phyloP scores from a whole-genome alignment of 2,888 invertebrate genomes.

The Oxyteleia sp. region DNA sequence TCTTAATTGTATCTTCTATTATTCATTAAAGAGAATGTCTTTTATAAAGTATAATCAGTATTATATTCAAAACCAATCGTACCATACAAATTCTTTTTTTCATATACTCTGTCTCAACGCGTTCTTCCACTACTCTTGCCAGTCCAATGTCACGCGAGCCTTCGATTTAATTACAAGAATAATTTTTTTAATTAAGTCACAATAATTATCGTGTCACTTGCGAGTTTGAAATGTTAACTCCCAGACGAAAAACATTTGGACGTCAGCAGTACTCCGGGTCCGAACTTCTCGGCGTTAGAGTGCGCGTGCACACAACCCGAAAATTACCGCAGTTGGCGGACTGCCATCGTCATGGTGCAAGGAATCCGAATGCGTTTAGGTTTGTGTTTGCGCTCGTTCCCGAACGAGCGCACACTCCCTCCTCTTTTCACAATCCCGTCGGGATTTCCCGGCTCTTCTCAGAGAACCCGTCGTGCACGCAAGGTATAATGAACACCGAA shows the following conservation, averaged over 20 bases:
- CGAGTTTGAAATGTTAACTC: constrained; percentile 39
- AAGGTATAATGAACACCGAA: constrained; percentile 63
- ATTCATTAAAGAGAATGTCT: too few relatives aligned
- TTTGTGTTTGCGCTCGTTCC: constrained; percentile 80
- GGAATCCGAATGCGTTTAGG: constrained; percentile 80
- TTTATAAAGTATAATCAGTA: too few relatives aligned
- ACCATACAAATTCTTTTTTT: too few relatives aligned
- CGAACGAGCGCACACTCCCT: constrained; percentile 23
- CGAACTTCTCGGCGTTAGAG: constrained; percentile 29
- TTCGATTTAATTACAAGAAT: constrained; percentile 11
- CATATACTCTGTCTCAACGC: too few relatives aligned
- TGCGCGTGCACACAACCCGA: constrained; percentile 59
- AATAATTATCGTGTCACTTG: constrained; percentile 25
- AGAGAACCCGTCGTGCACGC: constrained; percentile 53
- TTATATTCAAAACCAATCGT: too few relatives aligned
- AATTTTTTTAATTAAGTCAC: constrained; percentile 45
- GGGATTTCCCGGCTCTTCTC: constrained; percentile 54
- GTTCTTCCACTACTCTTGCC: too few relatives aligned
- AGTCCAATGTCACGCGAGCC: background rate
- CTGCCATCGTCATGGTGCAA: constrained; percentile 80
- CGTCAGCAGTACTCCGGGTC: constrained; percentile 27
- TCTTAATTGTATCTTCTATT: too few relatives aligned
- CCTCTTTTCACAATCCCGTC: constrained; percentile 55
- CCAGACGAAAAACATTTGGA: constrained; percentile 36
- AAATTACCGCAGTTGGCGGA: constrained; percentile 80